Conservation (phyloP, 1,140 invertebrate species). For the Chelonus insularis region DNA sequence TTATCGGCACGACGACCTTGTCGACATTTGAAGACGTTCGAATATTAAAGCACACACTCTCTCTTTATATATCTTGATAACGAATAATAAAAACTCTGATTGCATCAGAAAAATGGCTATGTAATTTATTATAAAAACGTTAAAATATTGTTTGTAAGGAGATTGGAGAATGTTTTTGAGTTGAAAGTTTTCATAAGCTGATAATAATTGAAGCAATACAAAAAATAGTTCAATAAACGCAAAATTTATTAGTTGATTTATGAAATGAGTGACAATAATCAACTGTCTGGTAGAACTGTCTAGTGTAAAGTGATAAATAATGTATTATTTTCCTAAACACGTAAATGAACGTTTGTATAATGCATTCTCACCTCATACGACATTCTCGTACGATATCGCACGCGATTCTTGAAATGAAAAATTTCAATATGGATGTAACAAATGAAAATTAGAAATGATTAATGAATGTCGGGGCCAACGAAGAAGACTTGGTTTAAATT, state of each 20-base stretch:
- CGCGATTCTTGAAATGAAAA: too few relatives aligned
- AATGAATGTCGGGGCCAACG: too few relatives aligned
- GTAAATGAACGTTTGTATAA: conserved; percentile 25
- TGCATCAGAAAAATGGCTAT: background rate
- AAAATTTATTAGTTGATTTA: background rate
- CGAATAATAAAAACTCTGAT: background rate
- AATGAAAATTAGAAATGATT: too few relatives aligned
- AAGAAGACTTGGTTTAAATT: too few relatives aligned
- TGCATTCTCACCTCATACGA: conserved; percentile 38
- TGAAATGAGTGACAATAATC: conserved; percentile 26
- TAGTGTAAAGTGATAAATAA: conserved; percentile 46
- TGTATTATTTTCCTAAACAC: conserved; percentile 42
- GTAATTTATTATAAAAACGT: background rate
- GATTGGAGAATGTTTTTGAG: background rate
- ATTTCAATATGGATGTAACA: too few relatives aligned
- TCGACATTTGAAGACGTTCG: background rate
- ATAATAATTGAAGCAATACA: background rate
- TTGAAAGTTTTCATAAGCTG: too few relatives aligned
- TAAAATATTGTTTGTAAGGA: background rate
- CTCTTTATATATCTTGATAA: background rate
- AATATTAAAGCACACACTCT: background rate
- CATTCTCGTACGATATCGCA: conserved; percentile 27
- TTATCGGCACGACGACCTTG: conserved; percentile 14
- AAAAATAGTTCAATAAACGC: background rate
- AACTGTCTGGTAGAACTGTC: conserved; percentile 45